Base-by-base conservation (phyloP, 2,888 invertebrate species). In the Amiota mariae region DNA sequence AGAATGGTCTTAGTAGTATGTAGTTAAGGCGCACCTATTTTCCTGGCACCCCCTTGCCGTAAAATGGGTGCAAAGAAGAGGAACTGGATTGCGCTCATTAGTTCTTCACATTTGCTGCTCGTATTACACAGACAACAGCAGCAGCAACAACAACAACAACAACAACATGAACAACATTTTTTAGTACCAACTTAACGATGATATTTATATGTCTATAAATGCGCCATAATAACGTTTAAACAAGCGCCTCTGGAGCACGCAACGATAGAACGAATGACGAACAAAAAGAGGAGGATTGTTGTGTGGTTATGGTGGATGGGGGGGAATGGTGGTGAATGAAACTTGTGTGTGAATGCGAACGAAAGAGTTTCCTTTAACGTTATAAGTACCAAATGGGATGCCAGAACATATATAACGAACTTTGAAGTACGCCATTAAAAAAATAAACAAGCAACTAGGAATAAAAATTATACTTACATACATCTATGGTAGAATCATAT, bases 201-300 rank as follows among this genome's bases (percentile, higher is more conserved):
- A 82, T 81, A 81, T 81, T 82, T 81, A 81, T 81, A 81, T 79
- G 81, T 78, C 81, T 79, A 81, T 81, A 81, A 81, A 79, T 79
- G 76, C 82, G 80, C 82, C 77, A 77, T 82, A 82, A 81, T 82
- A 81, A 81, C 81, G 82, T 83, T 81, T 81, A 82, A 82, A 81
- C 63, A 63, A 63, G 36, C 63, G 24, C 36, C 13, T 63, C 46
- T 63, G 63, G 24, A 13, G 63, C 11, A 36, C 20, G 20, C 18
- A 59, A 20, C 36, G 36, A 59, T 11, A 59, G 59, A 59, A 18
- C 18, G 18, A 46, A 24, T n/a, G n/a, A n/a, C n/a, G 63, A 11
- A 36, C 63, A 11, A n/a, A 46, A 36, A 13, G 36, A 1, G 12
- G 49, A 51, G 67, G 24, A 9, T 1, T 47, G 46, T 46, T 67